A percentile compares a stretch with the other conserved stretches of the same genome.
Evolutionary conservation across 2,797 vertebrate species (phyloP).

Genomic region (Epinephelus malabaricus): DNA sequence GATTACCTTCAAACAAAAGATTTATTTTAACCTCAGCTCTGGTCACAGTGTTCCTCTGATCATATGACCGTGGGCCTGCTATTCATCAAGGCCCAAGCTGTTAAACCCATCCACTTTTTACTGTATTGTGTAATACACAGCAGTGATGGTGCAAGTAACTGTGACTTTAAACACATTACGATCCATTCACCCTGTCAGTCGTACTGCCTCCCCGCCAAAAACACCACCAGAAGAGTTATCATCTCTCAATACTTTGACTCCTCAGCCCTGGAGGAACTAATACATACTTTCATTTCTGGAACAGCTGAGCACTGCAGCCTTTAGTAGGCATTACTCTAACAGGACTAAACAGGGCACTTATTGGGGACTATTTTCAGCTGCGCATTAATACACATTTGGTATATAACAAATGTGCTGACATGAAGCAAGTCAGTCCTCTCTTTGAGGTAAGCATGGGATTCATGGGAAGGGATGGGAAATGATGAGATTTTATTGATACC

Average conservation of each 20-base stretch:
- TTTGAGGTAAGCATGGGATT: too few species aligned
- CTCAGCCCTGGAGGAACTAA: too few species aligned
- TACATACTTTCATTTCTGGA: too few species aligned
- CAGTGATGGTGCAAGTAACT: background rate
- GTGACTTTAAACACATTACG: background rate
- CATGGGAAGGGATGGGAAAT: too few species aligned
- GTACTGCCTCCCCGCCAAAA: background rate
- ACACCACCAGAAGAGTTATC: background rate
- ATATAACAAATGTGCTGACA: too few species aligned
- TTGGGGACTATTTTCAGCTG: slow-evolving; percentile 9
- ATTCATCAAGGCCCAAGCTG: slow-evolving; percentile 28
- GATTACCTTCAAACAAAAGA: slow-evolving; percentile 60
- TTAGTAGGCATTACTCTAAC: background rate
- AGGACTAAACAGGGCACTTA: background rate
- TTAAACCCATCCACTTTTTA: slow-evolving; percentile 26
- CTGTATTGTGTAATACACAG: background rate
- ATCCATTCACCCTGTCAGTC: background rate
- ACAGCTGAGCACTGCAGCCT: background rate
- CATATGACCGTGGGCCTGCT: slow-evolving; percentile 49
- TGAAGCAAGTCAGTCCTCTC: too few species aligned
- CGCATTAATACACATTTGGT: too few species aligned
- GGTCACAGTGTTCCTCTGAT: slow-evolving; percentile 54
- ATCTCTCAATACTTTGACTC: background rate
- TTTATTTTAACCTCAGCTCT: slow-evolving; percentile 51
- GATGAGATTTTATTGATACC: too few species aligned